Base-by-base conservation (phyloP, 2,113 vertebrate species). In the Dromaius novaehollandiae region DNA sequence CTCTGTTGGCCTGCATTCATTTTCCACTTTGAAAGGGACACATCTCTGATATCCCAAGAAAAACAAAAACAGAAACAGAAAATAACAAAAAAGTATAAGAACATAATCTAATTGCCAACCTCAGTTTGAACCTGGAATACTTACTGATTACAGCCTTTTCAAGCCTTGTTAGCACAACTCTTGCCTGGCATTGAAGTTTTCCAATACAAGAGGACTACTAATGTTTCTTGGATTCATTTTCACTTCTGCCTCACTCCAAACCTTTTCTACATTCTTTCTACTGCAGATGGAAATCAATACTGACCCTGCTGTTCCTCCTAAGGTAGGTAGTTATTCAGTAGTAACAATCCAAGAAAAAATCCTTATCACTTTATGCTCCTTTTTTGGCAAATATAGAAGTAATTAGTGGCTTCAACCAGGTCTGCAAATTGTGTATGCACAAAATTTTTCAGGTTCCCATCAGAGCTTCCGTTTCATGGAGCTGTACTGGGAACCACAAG, bases 111-210 rank as follows among this genome's bases (percentile, higher is more conserved):
- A 40, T 55, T 71, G 53, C 11, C 55, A 28, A n/a, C 24, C 24
- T 17, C 26, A 24, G 0, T 64, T 71, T 89, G 28, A 64, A 36
- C 48, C 8, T n/a, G 26, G 58, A 13, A 36, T 53, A 44, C 44
- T 51, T 68, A 44, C 4, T 38, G 22, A 48, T 68, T 56, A 25
- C 4, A 60, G 9, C 0, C 0, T 44, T 77, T 64, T 84, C 46
- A 92, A 44, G 1, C 5, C 16, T 5, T n/a, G 6, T 53, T 58
- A 58, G 34, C 36, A 82, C 9, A 85, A 75, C 4, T 18, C 13
- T 24, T 65, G 12, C 9, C 46, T 75, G 58, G 44, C 11, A 60
- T 0, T 8, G 19, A 82, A 69, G 8, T 6, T 73, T 84, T 92
- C 34, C 26, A 66, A 40, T 4, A 53, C 26, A 93, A 4, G 1